Percentiles rank a stretch among this genome's conserved stretches.
Conservation (phyloP, 2,888 invertebrate genomes). For the Andrena hattorfiana region DNA sequence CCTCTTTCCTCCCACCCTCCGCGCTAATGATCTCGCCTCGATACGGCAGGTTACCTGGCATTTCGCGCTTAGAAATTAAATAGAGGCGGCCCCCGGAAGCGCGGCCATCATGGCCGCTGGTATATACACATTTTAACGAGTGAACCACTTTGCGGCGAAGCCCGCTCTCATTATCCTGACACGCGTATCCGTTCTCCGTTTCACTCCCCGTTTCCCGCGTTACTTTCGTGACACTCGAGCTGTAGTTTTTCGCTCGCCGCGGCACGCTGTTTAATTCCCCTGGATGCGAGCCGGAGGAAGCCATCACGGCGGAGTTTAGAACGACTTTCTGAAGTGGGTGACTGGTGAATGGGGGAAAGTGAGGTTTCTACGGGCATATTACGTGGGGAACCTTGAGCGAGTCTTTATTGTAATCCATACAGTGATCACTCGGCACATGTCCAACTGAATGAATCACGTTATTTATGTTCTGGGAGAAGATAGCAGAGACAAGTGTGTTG, state of each 20-base stretch:
- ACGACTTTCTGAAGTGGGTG: background rate
- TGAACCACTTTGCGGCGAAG: slow-evolving; percentile 39
- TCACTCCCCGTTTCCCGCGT: slow-evolving; percentile 51
- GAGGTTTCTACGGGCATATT: background rate
- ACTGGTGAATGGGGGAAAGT: background rate
- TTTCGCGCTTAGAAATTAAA: slow-evolving; percentile 77
- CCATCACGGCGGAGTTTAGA: background rate
- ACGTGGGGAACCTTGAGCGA: too few relatives aligned
- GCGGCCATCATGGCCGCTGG: slow-evolving; percentile 65
- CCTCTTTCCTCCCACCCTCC: slow-evolving; percentile 34
- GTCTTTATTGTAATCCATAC: background rate
- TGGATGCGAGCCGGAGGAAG: background rate
- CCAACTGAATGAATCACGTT: too few relatives aligned
- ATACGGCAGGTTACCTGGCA: slow-evolving; percentile 62
- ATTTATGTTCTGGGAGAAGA: background rate
- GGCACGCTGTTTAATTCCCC: background rate
- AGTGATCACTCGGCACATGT: background rate
- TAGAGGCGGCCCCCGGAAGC: slow-evolving; percentile 73
- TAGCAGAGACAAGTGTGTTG: background rate
- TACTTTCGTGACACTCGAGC: slow-evolving; percentile 25
- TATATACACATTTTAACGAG: slow-evolving; percentile 30
- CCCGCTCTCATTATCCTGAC: slow-evolving; percentile 70
- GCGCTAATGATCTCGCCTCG: slow-evolving; percentile 55
- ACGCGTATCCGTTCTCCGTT: slow-evolving; percentile 72
- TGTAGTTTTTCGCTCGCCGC: background rate